phyloP scores from a whole-genome alignment of 2,888 invertebrate genomes.

The Listrodromus nycthemerus region DNA sequence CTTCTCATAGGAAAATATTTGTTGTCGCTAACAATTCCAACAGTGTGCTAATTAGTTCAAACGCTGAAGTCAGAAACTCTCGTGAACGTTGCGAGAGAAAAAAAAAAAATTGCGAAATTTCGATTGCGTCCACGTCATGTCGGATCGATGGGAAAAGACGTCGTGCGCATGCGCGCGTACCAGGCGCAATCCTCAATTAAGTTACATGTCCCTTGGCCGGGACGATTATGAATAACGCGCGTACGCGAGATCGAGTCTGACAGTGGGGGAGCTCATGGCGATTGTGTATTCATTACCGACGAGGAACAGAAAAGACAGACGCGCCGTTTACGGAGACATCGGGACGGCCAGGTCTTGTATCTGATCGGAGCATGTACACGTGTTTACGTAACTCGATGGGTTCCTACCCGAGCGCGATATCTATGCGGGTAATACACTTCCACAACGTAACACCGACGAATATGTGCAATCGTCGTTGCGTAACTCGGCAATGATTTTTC shows the following conservation, averaged over 20 bases:
- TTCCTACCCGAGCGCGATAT: neutral
- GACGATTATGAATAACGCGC: conserved; percentile 78
- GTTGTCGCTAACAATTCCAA: no score
- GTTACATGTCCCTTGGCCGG: conserved; percentile 76
- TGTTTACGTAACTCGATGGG: conserved; percentile 11
- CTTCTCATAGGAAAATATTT: no score
- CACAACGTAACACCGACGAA: neutral
- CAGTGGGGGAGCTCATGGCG: neutral
- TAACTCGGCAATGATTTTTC: no score
- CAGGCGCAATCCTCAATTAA: conserved; percentile 76
- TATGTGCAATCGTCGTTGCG: no score
- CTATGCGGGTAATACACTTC: neutral
- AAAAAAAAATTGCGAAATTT: conserved; percentile 57
- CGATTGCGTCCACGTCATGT: conserved; percentile 36
- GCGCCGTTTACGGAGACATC: neutral
- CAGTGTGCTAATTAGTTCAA: no score
- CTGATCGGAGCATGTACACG: conserved; percentile 13
- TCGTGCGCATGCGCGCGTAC: conserved; percentile 60
- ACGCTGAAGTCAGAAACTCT: no score
- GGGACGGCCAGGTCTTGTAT: conserved; percentile 19
- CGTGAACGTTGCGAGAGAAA: conserved; percentile 50
- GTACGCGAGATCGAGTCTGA: conserved; percentile 20
- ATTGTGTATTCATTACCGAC: conserved; percentile 16
- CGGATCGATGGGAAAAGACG: conserved; percentile 12
- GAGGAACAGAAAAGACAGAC: neutral